Conservation (phyloP, 1,140 invertebrate species). For the Agrilus planipennis region DNA sequence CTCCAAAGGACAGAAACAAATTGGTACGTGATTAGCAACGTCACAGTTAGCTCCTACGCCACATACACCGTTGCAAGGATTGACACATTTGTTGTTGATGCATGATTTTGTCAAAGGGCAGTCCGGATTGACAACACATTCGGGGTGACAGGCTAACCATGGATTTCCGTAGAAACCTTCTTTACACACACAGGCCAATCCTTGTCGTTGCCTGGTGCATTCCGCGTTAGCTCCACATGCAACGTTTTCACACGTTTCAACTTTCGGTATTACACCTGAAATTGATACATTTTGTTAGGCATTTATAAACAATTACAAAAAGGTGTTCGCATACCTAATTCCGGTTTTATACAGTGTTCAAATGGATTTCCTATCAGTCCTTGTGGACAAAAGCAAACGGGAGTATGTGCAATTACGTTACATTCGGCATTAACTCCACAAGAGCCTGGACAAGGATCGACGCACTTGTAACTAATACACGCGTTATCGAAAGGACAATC, state of each 20-base stretch:
- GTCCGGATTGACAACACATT: constrained; percentile 69
- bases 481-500: constrained; percentile 68
- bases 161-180: constrained; percentile 61
- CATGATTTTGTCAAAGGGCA: constrained; percentile 56
- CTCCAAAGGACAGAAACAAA: constrained; percentile 62
- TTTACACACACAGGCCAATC: constrained; percentile 50
- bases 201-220: constrained; percentile 46
- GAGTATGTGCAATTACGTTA: constrained; percentile 59
- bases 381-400: constrained; percentile 60
- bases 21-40: constrained; percentile 62
- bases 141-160: constrained; percentile 57
- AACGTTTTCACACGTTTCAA: constrained; percentile 47
- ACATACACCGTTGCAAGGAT: constrained; percentile 67
- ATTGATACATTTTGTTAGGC: no score
- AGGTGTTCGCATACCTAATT: constrained; percentile 27
- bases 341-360: constrained; percentile 53
- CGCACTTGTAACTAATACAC: constrained; percentile 62
- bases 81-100: constrained; percentile 66
- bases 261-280: constrained; percentile 23
- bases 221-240: constrained; percentile 66
- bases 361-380: constrained; percentile 72
- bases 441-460: constrained; percentile 69
- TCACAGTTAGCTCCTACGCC: constrained; percentile 62
- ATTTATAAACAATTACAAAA: not conserved
- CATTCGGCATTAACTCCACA: constrained; percentile 72